Conservation (phyloP, 2,113 vertebrate species). For the Pollachius pollachius region DNA sequence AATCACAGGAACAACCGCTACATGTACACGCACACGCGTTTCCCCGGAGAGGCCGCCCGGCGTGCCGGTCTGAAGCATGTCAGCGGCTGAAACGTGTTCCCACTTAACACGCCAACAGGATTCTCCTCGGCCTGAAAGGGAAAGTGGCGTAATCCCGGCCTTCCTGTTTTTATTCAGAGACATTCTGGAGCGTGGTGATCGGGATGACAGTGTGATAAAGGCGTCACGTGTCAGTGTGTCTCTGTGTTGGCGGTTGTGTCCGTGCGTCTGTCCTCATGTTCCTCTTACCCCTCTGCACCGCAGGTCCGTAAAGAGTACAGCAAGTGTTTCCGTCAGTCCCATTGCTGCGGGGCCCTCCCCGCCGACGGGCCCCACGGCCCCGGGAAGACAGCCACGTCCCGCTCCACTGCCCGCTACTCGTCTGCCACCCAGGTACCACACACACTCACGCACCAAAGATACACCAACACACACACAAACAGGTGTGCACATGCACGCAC, state of each 20-base stretch:
- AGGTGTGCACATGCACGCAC: too few relatives aligned
- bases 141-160: too few relatives aligned
- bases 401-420: slow-evolving; percentile 93
- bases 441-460: background rate
- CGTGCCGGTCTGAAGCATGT: too few relatives aligned
- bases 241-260: slow-evolving; percentile 17
- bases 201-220: slow-evolving; percentile 42
- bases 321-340: slow-evolving; percentile 95
- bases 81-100: too few relatives aligned
- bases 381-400: slow-evolving; percentile 87
- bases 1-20: too few relatives aligned
- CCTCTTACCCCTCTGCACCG: slow-evolving; percentile 9
- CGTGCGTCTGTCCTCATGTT: slow-evolving; percentile 27
- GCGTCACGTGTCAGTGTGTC: too few relatives aligned
- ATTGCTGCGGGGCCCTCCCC: slow-evolving; percentile 88
- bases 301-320: slow-evolving; percentile 97
- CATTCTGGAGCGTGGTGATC: too few relatives aligned
- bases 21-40: too few relatives aligned
- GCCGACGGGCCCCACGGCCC: slow-evolving; percentile 90
- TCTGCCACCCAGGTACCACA: slow-evolving; percentile 91
- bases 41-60: too few relatives aligned
- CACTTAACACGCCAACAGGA: too few relatives aligned
- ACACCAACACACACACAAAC: background rate
- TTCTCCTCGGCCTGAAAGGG: too few relatives aligned
- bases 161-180: too few relatives aligned